These are phyloP conservation scores for Andrena bucephala DNA, from an alignment of 2,888 invertebrate species.

Conservation along the genomic window DNA sequence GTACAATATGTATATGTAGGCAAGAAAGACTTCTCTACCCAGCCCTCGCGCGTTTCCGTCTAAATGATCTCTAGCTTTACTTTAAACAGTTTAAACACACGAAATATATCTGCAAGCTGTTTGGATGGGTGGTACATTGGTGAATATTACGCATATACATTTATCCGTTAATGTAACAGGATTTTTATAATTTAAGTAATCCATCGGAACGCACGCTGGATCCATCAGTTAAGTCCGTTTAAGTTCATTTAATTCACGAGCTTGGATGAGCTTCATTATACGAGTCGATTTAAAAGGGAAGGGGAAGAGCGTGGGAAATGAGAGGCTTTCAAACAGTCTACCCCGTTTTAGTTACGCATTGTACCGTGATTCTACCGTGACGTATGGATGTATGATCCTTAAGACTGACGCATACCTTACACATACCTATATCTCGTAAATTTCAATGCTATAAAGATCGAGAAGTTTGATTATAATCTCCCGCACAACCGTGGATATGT, in stretches of 20 bases:
- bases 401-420: not conserved
- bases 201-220: constrained; percentile 36
- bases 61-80: constrained; percentile 51
- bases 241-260: constrained; percentile 53
- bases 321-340: constrained; percentile 10
- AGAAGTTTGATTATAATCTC: constrained; percentile 65
- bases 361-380: constrained; percentile 12
- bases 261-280: constrained; percentile 60
- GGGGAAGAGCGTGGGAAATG: not conserved
- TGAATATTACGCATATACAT: constrained; percentile 61
- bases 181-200: constrained; percentile 49
- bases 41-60: constrained; percentile 21
- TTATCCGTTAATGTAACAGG: constrained; percentile 50
- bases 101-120: constrained; percentile 59
- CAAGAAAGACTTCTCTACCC: constrained; percentile 27
- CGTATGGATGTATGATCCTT: constrained; percentile 19
- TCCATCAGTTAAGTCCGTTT: constrained; percentile 41
- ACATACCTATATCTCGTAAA: constrained; percentile 28
- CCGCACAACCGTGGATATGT: constrained; percentile 60
- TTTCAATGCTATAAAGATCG: constrained; percentile 49
- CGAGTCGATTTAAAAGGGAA: constrained; percentile 33
- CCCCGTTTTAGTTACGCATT: constrained; percentile 19
- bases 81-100: constrained; percentile 28
- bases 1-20: not conserved
- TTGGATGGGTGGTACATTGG: constrained; percentile 54